These are phyloP conservation scores for Drosophila nasuta DNA, from an alignment of 1,140 invertebrate species.

Conservation along the genomic window DNA sequence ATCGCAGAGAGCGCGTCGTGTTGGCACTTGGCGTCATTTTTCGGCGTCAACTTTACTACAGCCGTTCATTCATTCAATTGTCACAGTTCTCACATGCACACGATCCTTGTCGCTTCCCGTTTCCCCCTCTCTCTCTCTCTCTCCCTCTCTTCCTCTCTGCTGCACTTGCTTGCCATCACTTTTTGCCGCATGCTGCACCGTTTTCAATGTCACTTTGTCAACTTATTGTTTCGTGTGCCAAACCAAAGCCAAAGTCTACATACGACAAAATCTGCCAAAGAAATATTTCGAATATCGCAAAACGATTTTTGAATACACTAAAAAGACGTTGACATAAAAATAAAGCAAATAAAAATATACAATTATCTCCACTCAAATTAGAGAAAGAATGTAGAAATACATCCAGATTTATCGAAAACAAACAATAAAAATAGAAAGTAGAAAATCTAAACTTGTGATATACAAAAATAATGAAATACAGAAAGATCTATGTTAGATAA, in stretches of 20 bases:
- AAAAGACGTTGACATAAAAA: not conserved
- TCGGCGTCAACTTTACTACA: conserved; percentile 62
- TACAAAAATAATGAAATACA: too few species aligned
- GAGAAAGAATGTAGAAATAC: too few species aligned
- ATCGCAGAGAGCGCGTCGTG: conserved; percentile 3
- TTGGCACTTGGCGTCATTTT: conserved; percentile 58
- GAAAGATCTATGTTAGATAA: too few species aligned
- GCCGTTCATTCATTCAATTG: conserved; percentile 55
- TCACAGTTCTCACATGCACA: conserved; percentile 34
- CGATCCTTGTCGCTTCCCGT: not conserved
- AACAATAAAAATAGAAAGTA: too few species aligned
- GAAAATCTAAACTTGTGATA: too few species aligned
- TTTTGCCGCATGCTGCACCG: conserved; percentile 39
- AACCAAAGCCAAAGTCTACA: conserved; percentile 41
- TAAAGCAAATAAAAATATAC: not conserved
- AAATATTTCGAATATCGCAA: not conserved
- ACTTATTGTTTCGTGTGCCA: conserved; percentile 54
- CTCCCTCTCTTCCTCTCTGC: not conserved
- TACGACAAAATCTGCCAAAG: conserved; percentile 29
- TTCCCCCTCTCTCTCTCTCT: not conserved
- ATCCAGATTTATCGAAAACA: too few species aligned
- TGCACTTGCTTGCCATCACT: conserved; percentile 1
- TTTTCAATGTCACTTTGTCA: conserved; percentile 61
- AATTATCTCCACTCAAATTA: too few species aligned
- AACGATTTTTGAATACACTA: conserved; percentile 1